Conservation (phyloP, 2,113 vertebrate species). For the Scomber scombrus region DNA sequence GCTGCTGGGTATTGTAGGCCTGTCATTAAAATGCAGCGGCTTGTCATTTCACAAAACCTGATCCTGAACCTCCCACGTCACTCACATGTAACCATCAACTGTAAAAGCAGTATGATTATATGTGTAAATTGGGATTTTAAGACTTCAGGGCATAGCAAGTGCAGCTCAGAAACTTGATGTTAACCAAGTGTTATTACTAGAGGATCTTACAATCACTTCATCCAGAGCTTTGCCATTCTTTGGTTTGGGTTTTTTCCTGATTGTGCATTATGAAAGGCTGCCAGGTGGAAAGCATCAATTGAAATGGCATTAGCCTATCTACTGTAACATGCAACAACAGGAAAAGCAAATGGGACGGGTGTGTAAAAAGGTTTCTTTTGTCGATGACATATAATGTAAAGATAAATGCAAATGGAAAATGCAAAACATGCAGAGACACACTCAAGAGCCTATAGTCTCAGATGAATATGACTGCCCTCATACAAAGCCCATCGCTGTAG, state of each 20-base stretch:
- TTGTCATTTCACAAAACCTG: slow-evolving; percentile 53
- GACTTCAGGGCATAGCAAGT: neutral
- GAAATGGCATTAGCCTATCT: slow-evolving; percentile 47
- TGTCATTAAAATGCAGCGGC: slow-evolving; percentile 51
- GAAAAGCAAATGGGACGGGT: slow-evolving; percentile 65
- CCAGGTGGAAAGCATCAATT: slow-evolving; percentile 38
- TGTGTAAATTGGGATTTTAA: slow-evolving; percentile 26
- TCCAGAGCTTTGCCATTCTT: neutral
- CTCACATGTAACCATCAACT: slow-evolving; percentile 22
- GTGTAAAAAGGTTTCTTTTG: slow-evolving; percentile 46
- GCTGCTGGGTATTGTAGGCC: slow-evolving; percentile 60
- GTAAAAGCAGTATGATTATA: slow-evolving; percentile 36
- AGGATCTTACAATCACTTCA: slow-evolving; percentile 10
- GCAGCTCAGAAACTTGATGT: slow-evolving; percentile 7
- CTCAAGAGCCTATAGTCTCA: slow-evolving; percentile 11
- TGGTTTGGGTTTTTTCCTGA: neutral
- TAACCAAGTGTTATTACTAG: neutral
- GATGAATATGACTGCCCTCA: slow-evolving; percentile 25
- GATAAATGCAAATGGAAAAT: slow-evolving; percentile 37
- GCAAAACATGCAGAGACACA: slow-evolving; percentile 27
- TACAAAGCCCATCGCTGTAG: slow-evolving; percentile 37
- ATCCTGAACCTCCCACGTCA: slow-evolving; percentile 37
- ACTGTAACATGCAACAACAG: slow-evolving; percentile 34
- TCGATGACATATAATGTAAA: slow-evolving; percentile 55
- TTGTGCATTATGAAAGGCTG: slow-evolving; percentile 13